Percentiles rank a stretch among this genome's conserved stretches.
Evolutionary conservation across 2,888 invertebrate species (phyloP).

Genomic region (Melieria picta): DNA sequence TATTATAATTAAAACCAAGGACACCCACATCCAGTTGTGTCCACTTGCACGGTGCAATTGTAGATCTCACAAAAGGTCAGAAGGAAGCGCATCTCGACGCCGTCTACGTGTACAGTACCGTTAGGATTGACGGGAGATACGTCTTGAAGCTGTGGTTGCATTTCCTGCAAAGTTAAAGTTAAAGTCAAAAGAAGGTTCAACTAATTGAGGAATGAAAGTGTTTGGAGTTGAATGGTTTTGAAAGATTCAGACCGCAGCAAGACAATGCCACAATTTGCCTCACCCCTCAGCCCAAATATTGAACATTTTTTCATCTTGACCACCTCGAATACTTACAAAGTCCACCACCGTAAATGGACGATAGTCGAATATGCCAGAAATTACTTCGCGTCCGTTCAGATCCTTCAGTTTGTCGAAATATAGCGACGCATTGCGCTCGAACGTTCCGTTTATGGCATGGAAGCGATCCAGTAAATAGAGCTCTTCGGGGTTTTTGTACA

Average conservation of each 20-base stretch:
- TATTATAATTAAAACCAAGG: background rate
- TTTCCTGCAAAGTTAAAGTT: constrained; percentile 37
- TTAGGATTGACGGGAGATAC: constrained; percentile 39
- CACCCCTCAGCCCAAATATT: too few relatives aligned
- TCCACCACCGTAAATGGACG: constrained; percentile 58
- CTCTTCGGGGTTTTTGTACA: constrained; percentile 40
- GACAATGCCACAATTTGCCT: background rate
- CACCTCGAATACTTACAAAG: constrained; percentile 41
- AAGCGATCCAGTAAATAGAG: constrained; percentile 48
- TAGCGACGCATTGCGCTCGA: constrained; percentile 35
- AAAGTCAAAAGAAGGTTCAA: background rate
- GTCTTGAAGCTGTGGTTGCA: constrained; percentile 45
- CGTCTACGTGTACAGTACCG: constrained; percentile 66
- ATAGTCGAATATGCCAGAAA: constrained; percentile 56
- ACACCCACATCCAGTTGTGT: constrained; percentile 48
- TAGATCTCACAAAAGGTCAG: constrained; percentile 62
- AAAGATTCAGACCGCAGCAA: background rate
- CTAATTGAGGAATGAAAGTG: background rate
- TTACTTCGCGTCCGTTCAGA: constrained; percentile 56
- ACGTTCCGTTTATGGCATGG: constrained; percentile 39
- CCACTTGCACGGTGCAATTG: constrained; percentile 66
- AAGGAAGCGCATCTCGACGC: constrained; percentile 67
- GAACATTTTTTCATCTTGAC: too few relatives aligned
- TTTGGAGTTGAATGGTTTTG: background rate
- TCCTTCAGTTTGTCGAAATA: constrained; percentile 51